Evolutionary conservation across 2,113 vertebrate genomes (phyloP).

Genomic region (Megaceryle torquata): DNA sequence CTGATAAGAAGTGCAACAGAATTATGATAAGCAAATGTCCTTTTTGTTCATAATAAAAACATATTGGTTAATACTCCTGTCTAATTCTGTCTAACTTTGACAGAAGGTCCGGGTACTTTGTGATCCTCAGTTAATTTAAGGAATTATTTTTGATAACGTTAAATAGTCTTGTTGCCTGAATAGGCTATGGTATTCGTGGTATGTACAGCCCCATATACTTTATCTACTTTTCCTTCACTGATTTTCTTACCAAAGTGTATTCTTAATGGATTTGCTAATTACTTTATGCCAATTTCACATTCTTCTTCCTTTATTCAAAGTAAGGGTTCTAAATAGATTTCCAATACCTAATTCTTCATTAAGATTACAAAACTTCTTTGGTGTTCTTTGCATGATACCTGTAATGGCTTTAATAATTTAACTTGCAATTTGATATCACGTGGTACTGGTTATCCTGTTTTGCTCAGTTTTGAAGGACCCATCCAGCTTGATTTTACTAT

Average conservation of each 20-base stretch:
- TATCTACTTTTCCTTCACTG: not conserved
- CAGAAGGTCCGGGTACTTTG: not conserved
- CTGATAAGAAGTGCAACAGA: not conserved
- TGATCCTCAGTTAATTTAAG: not conserved
- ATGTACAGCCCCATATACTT: not conserved
- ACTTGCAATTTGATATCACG: not conserved
- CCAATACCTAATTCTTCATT: not conserved
- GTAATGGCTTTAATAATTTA: not conserved
- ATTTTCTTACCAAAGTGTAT: not conserved
- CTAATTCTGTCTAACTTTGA: not conserved
- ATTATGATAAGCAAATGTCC: not conserved
- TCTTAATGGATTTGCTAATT: not conserved
- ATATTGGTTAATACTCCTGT: not conserved
- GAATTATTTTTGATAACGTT: conserved; percentile 2
- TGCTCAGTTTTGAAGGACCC: not conserved
- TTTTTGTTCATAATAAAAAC: not conserved
- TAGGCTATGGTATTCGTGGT: not conserved
- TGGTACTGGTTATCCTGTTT: not conserved
- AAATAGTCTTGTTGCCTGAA: not conserved
- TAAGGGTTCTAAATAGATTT: not conserved
- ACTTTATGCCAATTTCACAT: not conserved
- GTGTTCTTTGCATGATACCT: not conserved
- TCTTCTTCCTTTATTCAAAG: not conserved
- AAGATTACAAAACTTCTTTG: not conserved
- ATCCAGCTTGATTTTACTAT: not conserved